Evolutionary conservation across 2,888 invertebrate genomes (phyloP), one percentile per base, ranked within the genome.

Genomic region (Clostera curtula): DNA sequence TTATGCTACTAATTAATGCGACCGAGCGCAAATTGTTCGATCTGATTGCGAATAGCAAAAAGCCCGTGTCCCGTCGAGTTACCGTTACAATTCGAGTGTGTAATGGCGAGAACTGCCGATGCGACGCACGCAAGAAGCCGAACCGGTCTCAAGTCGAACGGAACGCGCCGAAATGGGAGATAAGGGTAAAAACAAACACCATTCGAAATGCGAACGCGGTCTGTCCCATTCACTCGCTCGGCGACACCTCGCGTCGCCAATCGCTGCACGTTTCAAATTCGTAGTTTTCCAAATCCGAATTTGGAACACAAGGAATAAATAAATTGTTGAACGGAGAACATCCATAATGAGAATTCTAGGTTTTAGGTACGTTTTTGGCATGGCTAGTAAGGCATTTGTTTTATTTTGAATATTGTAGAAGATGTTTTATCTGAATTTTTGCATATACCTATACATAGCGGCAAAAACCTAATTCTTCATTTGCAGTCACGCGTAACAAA

Each of bases 1-100:
- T 67, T 67, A 65, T 62, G 57, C 54, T 38, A 43, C 66, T 75
- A 75, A 79, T 77, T 74, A 75, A 70, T 65, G 58, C 58, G 48
- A 49, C 49, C 54, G 53, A 56, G 62, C 62, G 61, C 59, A 66
- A 71, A 70, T 71, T 64, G 64, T 59, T 48, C 52, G 59, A 66
- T 69, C 70, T 63, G 75, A 67, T 66, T 61, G 64, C 43, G 59
- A 45, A 53, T 50, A 56, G 65, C 61, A 76, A 75, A 76, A 77
- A 76, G 62, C 51, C 43, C 47, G 47, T 52, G 55, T 57, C 62
- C 61, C 52, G 59, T 47, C 50, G 56, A 39, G 58, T 51, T 72
- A 64, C 76, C 77, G 76, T 75, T 75, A 74, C 51, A 36, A 31
- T 46, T 43, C 52, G 45, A 49, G 50, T 56, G 51, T 53, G 59